Base-by-base conservation (phyloP, 2,888 invertebrate species). In the Thumatha senex region DNA sequence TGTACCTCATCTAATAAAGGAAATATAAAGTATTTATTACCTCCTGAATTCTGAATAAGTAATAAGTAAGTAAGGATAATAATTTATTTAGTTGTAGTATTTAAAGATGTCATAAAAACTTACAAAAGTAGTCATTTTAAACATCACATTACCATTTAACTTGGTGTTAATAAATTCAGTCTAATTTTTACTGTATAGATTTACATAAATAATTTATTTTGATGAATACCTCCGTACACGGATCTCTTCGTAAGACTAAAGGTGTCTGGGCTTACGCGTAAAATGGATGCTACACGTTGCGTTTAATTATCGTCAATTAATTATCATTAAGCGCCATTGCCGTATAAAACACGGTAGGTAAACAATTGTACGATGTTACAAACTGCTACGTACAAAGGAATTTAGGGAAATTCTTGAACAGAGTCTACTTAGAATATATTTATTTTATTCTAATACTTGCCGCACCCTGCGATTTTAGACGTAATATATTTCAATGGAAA, bases 281-380 rank as follows among this genome's bases (percentile, higher is more conserved):
- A 69, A 70, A 70, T 70, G 72, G 70, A 70, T 71, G 72, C 69
- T 60, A 70, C 61, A 69, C 68, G 69, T 71, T 66, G 63, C 67
- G 67, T 66, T 66, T 71, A 70, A 70, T 70, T 70, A 66, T 69
- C 60, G 58, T 68, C 70, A 66, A 70, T 70, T 70, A 71, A 70
- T 70, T 70, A 70, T 70, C 70, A 71, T 70, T 71, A 64, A 65
- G 60, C 66, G 51, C 55, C 58, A 66, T 60, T 61, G 60, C 64
- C 51, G 64, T 63, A 66, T 66, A 62, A 70, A 70, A 71, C 51
- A 58, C 34, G 51, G 70, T 46, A 61, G 47, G 59, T 61, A 68
- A 69, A 71, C 69, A 69, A 71, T 70, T 63, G 54, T 55, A 47
- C 48, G 52, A 53, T 54, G 54, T 42, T 57, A 71, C 59, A 57